Base-by-base conservation (phyloP, 2,888 invertebrate genomes). In the Epinotia brunnichana region DNA sequence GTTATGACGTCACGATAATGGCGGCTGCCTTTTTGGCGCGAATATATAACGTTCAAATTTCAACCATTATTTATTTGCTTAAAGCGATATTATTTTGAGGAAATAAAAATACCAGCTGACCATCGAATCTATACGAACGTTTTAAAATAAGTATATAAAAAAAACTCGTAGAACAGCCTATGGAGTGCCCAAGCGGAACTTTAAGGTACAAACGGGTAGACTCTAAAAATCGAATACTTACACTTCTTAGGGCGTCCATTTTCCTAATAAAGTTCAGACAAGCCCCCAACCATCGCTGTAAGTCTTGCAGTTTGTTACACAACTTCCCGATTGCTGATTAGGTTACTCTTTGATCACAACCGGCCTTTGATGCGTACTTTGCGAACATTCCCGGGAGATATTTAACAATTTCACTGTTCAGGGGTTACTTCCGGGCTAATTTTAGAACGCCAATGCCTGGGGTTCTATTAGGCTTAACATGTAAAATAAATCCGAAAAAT, bases 331-430 rank as follows among this genome's bases (percentile, higher is more conserved):
- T 61, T 61, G 39, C 41, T 44, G 61, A 69, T 69, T 61, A 24
- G 39, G 51, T 15, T 41, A 54, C 41, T 69, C 61, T 69, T 69
- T 69, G 69, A 69, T 69, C 69, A 61, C 19, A 24, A 59, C 69
- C 53, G n/a, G n/a, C 48, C 61, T 69, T 69, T 61, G 61, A 69
- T 39, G 60, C 39, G n/a, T 51, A 69, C 69, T 69, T 69, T 11
- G 54, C 19, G 35, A 69, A 61, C 61, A 54, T 61, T 61, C 69
- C 57, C n/a, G 21, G 54, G 57, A 57, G 29, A 57, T 57, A 57
- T 57, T 57, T 57, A 29, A 57, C 57, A 29, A 29, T 57, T 57
- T 57, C 29, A 57, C 57, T 57, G 24, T 57, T n/a, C 13, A 48
- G 48, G 48, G 48, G 48, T 7, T n/a, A 48, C 24, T 56, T 56